Conservation (phyloP, 2,113 vertebrate species). For the Dolichotis patagonum region DNA sequence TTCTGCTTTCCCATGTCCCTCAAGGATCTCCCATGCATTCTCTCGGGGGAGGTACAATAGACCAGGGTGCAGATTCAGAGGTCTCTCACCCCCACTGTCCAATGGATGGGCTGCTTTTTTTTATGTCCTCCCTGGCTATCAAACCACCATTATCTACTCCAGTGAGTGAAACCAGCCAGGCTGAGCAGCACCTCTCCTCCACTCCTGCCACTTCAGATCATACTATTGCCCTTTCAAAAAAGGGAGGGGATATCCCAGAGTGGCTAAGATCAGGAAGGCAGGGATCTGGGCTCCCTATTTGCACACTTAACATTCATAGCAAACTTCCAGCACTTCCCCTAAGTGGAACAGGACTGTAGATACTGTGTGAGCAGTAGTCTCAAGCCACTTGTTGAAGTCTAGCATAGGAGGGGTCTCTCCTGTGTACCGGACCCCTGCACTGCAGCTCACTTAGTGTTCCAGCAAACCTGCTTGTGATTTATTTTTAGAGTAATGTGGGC, state of each 20-base stretch:
- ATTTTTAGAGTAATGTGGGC: neutral
- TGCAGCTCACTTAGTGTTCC: neutral
- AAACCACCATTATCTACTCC: neutral
- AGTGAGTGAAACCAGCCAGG: neutral
- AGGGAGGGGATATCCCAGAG: neutral
- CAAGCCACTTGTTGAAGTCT: neutral
- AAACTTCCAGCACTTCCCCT: neutral
- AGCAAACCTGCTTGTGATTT: neutral
- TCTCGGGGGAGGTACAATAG: neutral
- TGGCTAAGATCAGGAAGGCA: neutral
- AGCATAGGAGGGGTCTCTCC: neutral
- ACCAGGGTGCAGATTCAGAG: neutral
- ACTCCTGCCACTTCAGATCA: neutral
- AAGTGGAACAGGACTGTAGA: neutral
- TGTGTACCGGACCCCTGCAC: neutral
- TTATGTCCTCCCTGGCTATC: neutral
- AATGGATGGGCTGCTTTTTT: neutral
- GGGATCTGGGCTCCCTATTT: neutral
- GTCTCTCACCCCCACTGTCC: neutral
- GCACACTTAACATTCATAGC: neutral
- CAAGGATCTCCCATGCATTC: neutral
- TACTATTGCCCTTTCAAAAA: neutral
- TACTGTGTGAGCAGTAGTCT: neutral
- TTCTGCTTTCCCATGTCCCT: no score
- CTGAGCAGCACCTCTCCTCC: neutral